phyloP scores from a whole-genome alignment of 2,113 vertebrate species.

The Dipodomys ordii region DNA sequence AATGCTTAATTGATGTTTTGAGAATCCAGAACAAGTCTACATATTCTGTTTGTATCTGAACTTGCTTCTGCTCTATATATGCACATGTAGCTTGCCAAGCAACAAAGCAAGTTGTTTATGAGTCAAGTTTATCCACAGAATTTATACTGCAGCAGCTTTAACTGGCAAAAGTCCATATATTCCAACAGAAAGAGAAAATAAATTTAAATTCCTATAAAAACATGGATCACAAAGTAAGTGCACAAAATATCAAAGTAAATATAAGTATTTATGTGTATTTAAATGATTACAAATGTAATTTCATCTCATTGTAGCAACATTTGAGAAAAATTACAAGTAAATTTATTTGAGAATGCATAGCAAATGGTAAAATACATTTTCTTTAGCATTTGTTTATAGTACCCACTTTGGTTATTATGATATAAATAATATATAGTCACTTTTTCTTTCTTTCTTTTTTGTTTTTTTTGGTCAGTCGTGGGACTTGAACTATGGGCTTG shows the following conservation, averaged over 20 bases:
- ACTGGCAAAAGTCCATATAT: neutral
- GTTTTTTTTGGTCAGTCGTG: no score
- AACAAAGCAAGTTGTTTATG: neutral
- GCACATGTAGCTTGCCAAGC: neutral
- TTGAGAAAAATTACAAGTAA: neutral
- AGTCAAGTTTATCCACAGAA: neutral
- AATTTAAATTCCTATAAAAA: neutral
- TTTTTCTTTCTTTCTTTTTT: no score
- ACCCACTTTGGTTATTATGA: neutral
- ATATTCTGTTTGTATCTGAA: neutral
- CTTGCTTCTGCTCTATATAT: neutral
- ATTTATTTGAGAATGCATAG: neutral
- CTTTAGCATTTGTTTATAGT: neutral
- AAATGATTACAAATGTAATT: neutral
- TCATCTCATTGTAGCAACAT: neutral
- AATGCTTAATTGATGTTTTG: neutral
- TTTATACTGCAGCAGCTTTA: neutral
- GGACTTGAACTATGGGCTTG: no score
- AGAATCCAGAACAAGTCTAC: neutral
- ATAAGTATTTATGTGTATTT: neutral
- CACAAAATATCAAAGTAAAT: neutral
- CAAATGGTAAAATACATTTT: neutral
- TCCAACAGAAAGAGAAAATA: neutral
- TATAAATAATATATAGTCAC: neutral
- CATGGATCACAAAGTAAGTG: neutral